Percentiles rank a stretch among this genome's conserved stretches.
phyloP scores from a whole-genome alignment of 1,140 invertebrate species.

The Ladona fulva region DNA sequence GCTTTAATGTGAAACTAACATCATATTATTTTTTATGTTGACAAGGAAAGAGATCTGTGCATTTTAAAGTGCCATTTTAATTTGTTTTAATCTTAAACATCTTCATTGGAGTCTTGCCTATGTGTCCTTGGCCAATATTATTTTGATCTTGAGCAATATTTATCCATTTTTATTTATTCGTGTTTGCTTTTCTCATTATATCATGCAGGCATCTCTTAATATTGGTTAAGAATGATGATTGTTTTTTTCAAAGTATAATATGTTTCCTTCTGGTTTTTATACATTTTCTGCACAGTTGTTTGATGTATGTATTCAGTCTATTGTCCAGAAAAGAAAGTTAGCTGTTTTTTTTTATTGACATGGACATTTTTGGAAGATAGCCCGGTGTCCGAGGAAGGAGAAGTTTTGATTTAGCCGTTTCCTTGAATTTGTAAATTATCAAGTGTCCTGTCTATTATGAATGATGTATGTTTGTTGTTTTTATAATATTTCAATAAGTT shows the following conservation, averaged over 20 bases:
- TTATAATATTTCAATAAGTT: slow-evolving; percentile 15
- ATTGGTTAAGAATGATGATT: slow-evolving; percentile 1
- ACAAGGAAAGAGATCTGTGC: slow-evolving; percentile 13
- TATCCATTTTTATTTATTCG: slow-evolving; percentile 15
- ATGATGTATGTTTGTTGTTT: slow-evolving; percentile 11
- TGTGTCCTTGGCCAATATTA: background rate
- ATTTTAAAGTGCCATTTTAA: slow-evolving; percentile 13
- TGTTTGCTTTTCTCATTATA: slow-evolving; percentile 14
- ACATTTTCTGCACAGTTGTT: background rate
- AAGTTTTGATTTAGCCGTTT: slow-evolving; percentile 10
- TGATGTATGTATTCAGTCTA: slow-evolving; percentile 13
- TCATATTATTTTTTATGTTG: slow-evolving; percentile 16
- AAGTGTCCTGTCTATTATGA: background rate
- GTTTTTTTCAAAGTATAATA: slow-evolving; percentile 10
- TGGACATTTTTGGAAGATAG: background rate
- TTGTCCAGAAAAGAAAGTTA: background rate
- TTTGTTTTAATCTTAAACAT: background rate
- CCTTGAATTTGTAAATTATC: background rate
- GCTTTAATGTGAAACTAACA: slow-evolving; percentile 17
- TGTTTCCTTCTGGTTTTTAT: slow-evolving; percentile 10
- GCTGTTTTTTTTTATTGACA: background rate
- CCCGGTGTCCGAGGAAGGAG: background rate
- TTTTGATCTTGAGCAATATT: slow-evolving; percentile 16
- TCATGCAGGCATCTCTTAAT: slow-evolving; percentile 14
- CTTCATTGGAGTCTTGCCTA: slow-evolving; percentile 10